These are phyloP conservation scores for Poecilus cupreus DNA, from an alignment of 2,888 invertebrate genomes.

Conservation along the genomic window DNA sequence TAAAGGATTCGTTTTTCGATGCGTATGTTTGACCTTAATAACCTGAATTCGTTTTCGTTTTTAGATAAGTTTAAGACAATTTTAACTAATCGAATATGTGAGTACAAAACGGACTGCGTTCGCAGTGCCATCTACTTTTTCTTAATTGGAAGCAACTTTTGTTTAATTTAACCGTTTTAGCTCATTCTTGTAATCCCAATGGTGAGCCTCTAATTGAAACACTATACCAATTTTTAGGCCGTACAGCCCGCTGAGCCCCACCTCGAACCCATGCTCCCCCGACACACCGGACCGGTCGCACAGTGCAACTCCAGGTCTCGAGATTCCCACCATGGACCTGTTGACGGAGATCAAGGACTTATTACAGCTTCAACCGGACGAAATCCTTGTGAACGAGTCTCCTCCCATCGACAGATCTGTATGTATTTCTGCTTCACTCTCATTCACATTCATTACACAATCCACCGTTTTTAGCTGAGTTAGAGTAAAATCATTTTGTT, in stretches of 20 bases:
- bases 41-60: no score
- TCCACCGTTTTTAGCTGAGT: background rate
- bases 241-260: conserved; percentile 72
- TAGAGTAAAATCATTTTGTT: conserved; percentile 23
- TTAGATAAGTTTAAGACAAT: no score
- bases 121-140: no score
- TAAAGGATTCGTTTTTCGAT: no score
- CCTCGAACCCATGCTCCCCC: conserved; percentile 75
- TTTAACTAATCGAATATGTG: no score
- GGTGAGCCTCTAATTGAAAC: no score
- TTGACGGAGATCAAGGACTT: conserved; percentile 81
- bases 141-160: no score
- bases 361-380: conserved; percentile 71
- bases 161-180: no score
- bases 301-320: conserved; percentile 71
- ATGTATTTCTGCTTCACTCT: conserved; percentile 69
- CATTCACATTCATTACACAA: background rate
- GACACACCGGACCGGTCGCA: conserved; percentile 72
- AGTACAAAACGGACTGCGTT: no score
- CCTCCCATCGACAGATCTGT: conserved; percentile 81
- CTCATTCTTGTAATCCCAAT: no score
- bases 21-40: no score
- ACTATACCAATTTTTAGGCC: conserved; percentile 65
- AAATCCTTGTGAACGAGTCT: conserved; percentile 67
- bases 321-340: conserved; percentile 76